Percentiles rank a stretch among this genome's conserved stretches.
Conservation (phyloP, 1,140 invertebrate species). For the Yoshiicerus persimilis region DNA sequence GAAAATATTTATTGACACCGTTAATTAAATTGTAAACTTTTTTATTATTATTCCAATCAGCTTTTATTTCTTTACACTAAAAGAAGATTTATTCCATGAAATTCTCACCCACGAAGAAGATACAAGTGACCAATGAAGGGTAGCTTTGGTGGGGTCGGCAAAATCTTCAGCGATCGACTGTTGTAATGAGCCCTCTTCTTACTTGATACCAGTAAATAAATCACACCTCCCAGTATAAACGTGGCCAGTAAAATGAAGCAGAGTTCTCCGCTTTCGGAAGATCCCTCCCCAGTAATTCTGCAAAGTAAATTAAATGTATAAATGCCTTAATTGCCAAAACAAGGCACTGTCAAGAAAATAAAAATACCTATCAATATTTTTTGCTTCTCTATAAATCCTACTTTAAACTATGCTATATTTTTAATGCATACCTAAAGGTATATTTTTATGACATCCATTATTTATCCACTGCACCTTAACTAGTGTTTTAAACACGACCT, state of each 20-base stretch:
- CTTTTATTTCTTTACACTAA: no score
- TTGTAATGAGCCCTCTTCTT: background rate
- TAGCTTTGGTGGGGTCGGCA: slow-evolving; percentile 34
- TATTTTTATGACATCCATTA: no score
- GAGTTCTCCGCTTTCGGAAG: background rate
- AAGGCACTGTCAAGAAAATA: no score
- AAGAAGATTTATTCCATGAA: no score
- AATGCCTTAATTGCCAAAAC: no score
- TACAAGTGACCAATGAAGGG: slow-evolving; percentile 45
- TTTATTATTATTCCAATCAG: no score
- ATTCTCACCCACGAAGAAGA: slow-evolving; percentile 41
- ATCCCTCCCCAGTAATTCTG: background rate
- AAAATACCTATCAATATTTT: no score
- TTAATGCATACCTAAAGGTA: no score
- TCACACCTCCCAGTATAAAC: background rate
- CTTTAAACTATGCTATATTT: no score
- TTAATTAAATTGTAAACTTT: background rate
- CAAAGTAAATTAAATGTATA: background rate
- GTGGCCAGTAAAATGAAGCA: background rate
- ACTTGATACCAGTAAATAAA: background rate
- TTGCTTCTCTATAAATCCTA: no score
- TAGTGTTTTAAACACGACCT: no score
- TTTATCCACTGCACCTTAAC: no score
- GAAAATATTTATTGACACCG: background rate
- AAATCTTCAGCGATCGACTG: background rate